Evolutionary conservation across 2,888 invertebrate species (phyloP).

Genomic region (Trypoxylon attenuatum): DNA sequence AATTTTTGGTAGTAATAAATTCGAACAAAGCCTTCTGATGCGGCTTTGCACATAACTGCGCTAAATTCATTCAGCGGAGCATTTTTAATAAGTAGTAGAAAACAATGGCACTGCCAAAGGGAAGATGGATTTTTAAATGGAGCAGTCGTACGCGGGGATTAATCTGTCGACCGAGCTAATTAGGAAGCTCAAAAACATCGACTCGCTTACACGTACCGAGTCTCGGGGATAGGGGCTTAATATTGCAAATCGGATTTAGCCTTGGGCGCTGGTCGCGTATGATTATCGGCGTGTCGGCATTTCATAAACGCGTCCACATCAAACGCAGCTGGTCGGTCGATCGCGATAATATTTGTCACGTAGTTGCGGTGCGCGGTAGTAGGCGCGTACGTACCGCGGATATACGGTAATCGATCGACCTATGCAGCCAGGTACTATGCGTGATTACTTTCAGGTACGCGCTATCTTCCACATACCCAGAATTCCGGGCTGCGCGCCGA

Average conservation of each 20-base stretch:
- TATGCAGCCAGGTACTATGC: slow-evolving; percentile 46
- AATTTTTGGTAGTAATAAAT: too few species aligned
- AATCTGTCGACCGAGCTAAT: slow-evolving; percentile 16
- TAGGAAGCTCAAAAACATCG: slow-evolving; percentile 25
- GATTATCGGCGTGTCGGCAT: slow-evolving; percentile 60
- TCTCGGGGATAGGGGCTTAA: slow-evolving; percentile 25
- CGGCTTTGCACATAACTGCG: too few species aligned
- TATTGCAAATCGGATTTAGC: slow-evolving; percentile 59
- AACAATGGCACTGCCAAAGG: too few species aligned
- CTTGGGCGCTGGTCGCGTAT: slow-evolving; percentile 51
- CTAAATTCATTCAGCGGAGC: too few species aligned
- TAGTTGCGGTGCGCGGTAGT: slow-evolving; percentile 55
- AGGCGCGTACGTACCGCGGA: slow-evolving; percentile 48
- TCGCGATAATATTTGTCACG: slow-evolving; percentile 62
- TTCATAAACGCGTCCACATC: slow-evolving; percentile 63
- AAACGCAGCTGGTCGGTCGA: slow-evolving; percentile 57
- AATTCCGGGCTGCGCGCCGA: slow-evolving; percentile 37
- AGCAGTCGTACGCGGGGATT: background rate
- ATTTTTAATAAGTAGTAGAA: too few species aligned
- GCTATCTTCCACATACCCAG: slow-evolving; percentile 43
- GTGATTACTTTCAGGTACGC: slow-evolving; percentile 51
- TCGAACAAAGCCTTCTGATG: too few species aligned
- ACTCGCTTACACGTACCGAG: background rate
- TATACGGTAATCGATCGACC: slow-evolving; percentile 56
- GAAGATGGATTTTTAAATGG: too few species aligned